Evolutionary conservation across 2,888 invertebrate species (phyloP).

Genomic region (Coenonympha glycerion): DNA sequence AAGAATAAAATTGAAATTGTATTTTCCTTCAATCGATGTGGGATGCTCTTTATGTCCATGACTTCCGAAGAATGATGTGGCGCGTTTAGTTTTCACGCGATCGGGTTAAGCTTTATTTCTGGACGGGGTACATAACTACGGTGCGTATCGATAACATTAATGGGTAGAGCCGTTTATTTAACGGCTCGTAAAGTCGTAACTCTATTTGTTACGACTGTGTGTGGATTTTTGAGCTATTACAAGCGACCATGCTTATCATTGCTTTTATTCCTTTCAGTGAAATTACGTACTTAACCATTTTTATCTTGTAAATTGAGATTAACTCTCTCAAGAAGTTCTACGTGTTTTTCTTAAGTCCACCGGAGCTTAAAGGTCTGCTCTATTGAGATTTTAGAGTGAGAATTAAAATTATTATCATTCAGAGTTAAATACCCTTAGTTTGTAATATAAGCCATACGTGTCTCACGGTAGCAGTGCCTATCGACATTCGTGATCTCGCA

Average conservation of each 20-base stretch:
- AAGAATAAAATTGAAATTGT: neutral
- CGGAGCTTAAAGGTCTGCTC: no score
- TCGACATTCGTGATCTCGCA: constrained; percentile 56
- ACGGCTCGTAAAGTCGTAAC: constrained; percentile 72
- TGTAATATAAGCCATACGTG: neutral
- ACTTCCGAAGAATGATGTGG: constrained; percentile 26
- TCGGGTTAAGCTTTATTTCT: constrained; percentile 65
- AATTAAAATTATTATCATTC: neutral
- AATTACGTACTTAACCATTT: neutral
- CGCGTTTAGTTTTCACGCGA: constrained; percentile 35
- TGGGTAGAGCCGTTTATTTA: constrained; percentile 68
- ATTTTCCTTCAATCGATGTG: no score
- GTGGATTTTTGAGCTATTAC: constrained; percentile 61
- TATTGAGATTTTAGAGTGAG: no score
- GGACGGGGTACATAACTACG: constrained; percentile 48
- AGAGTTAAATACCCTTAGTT: neutral
- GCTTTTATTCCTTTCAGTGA: constrained; percentile 9
- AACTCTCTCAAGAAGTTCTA: neutral
- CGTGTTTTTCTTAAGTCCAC: neutral
- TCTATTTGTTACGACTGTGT: constrained; percentile 56
- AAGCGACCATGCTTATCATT: constrained; percentile 39
- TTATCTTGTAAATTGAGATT: neutral
- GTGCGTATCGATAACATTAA: constrained; percentile 57
- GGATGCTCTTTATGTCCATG: neutral
- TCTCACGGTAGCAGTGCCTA: constrained; percentile 3